These are phyloP conservation scores for Bombyx mandarina DNA, from an alignment of 1,140 invertebrate genomes.

Conservation along the genomic window DNA sequence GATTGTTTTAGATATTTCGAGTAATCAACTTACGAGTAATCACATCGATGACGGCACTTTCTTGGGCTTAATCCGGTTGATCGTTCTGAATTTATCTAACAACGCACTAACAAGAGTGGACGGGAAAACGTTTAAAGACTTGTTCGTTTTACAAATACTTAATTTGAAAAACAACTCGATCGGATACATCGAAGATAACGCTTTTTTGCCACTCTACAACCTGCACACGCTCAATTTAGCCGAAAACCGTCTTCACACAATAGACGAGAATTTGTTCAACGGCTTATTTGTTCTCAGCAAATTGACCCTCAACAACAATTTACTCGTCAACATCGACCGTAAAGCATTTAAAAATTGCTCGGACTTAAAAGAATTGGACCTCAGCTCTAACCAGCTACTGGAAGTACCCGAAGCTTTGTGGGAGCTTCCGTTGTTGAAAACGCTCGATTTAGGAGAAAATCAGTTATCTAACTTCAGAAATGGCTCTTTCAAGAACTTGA, in stretches of 20 bases:
- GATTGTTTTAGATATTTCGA: constrained; percentile 87
- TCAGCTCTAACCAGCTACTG: constrained; percentile 87
- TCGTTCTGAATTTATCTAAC: constrained; percentile 87
- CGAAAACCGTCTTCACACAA: constrained; percentile 85
- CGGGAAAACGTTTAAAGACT: constrained; percentile 87
- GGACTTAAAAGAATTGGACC: constrained; percentile 89
- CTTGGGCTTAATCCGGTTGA: constrained; percentile 84
- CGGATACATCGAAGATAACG: constrained; percentile 87
- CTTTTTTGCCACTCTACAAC: constrained; percentile 89
- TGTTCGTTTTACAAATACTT: constrained; percentile 89
- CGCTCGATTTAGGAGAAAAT: constrained; percentile 89
- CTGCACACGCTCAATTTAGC: constrained; percentile 88
- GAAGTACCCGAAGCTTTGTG: constrained; percentile 86
- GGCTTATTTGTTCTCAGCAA: constrained; percentile 87
- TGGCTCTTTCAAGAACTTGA: constrained; percentile 85
- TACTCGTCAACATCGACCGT: constrained; percentile 83
- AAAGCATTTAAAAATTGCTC: constrained; percentile 93
- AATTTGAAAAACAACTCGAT: constrained; percentile 91
- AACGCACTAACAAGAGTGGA: constrained; percentile 87
- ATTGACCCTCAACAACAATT: constrained; percentile 87
- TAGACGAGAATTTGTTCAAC: constrained; percentile 87
- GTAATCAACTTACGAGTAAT: constrained; percentile 87
- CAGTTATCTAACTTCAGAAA: constrained; percentile 85
- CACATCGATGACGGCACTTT: constrained; percentile 88
- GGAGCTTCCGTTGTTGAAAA: constrained; percentile 86